A percentile compares a stretch with the other conserved stretches of the same genome.
phyloP scores from a whole-genome alignment of 1,140 invertebrate genomes.

The Pogonus chalceus region DNA sequence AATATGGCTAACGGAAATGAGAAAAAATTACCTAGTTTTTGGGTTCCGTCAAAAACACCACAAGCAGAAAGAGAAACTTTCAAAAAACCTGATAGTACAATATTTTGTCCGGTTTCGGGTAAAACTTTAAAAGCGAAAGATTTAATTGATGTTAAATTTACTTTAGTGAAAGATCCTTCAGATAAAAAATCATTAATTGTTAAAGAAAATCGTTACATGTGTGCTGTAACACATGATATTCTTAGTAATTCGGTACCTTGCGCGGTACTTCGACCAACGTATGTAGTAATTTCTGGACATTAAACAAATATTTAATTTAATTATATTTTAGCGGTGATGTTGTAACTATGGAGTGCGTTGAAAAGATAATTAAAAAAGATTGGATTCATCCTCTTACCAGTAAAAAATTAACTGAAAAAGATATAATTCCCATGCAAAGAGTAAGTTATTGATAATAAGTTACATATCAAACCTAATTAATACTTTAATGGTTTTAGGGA shows the following conservation, averaged over 20 bases:
- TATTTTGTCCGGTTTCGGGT: constrained; percentile 91
- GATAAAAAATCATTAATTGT: constrained; percentile 72
- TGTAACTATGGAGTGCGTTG: constrained; percentile 91
- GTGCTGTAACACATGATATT: constrained; percentile 93
- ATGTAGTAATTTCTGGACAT: constrained; percentile 40
- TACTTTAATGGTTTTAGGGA: constrained; percentile 49
- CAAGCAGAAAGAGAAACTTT: constrained; percentile 60
- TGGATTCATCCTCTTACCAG: constrained; percentile 92
- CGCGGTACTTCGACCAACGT: constrained; percentile 85
- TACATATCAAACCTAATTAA: constrained; percentile 9
- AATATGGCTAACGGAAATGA: constrained; percentile 58
- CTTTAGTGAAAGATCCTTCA: constrained; percentile 72
- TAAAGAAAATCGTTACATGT: constrained; percentile 89
- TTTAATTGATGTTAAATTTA: constrained; percentile 90
- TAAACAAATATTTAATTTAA: not conserved
- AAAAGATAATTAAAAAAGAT: constrained; percentile 94
- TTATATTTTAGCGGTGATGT: constrained; percentile 71
- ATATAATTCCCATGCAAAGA: constrained; percentile 86
- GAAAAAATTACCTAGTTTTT: constrained; percentile 88
- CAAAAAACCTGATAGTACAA: constrained; percentile 72
- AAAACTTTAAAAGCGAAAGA: constrained; percentile 86
- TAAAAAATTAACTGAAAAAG: constrained; percentile 78
- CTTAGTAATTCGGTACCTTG: constrained; percentile 89
- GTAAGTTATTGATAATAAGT: constrained; percentile 39
- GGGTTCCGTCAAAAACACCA: constrained; percentile 92